Conservation (phyloP, 2,113 vertebrate species). For the Dipodomys merriami region DNA sequence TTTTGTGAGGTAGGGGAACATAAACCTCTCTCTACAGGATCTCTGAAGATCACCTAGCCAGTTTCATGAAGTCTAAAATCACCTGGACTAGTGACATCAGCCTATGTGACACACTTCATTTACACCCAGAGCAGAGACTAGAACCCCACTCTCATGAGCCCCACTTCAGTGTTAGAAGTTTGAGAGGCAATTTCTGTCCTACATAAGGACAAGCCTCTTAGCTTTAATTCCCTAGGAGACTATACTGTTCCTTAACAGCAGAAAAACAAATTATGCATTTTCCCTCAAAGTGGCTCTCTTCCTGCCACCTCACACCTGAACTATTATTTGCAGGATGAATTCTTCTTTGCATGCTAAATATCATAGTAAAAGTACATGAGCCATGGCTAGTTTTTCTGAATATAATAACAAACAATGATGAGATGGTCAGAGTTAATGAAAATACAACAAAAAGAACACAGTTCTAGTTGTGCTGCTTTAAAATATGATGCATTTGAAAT, state of each 20-base stretch:
- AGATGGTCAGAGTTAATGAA: slow-evolving; percentile 69
- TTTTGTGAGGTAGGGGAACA: slow-evolving; percentile 31
- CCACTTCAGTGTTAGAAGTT: not conserved
- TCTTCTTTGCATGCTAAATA: slow-evolving; percentile 64
- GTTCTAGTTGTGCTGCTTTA: not conserved
- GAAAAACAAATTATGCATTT: slow-evolving; percentile 41
- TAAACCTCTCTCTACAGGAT: not conserved
- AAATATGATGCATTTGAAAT: slow-evolving; percentile 45
- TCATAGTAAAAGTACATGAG: slow-evolving; percentile 43
- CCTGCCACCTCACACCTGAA: slow-evolving; percentile 1
- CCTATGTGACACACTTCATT: not conserved
- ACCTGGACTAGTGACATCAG: not conserved
- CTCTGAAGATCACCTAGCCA: not conserved
- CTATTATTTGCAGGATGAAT: slow-evolving; percentile 55
- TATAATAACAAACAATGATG: slow-evolving; percentile 47
- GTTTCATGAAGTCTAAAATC: not conserved
- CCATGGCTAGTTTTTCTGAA: slow-evolving; percentile 43
- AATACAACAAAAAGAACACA: slow-evolving; percentile 46
- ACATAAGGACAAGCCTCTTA: not conserved
- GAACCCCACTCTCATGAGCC: not conserved
- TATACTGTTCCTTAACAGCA: slow-evolving; percentile 37
- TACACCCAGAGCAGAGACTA: not conserved
- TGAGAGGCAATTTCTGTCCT: not conserved
- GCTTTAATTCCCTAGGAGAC: slow-evolving; percentile 1
- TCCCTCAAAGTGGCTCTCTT: not conserved